These are phyloP conservation scores for Hypotaenidia okinawae DNA, from an alignment of 2,797 vertebrate species.

Conservation along the genomic window DNA sequence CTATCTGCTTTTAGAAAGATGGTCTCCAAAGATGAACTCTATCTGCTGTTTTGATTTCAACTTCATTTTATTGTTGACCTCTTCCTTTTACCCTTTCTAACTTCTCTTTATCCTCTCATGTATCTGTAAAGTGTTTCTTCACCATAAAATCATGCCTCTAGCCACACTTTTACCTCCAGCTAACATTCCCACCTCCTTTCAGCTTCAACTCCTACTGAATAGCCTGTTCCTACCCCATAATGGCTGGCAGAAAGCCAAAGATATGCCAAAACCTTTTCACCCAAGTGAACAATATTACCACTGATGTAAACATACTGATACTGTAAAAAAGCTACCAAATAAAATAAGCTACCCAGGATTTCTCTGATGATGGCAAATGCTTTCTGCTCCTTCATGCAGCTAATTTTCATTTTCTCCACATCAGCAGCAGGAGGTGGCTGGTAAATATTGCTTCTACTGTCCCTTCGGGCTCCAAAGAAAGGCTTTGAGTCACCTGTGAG, in stretches of 20 bases:
- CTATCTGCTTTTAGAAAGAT: neutral
- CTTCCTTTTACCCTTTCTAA: neutral
- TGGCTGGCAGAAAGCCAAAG: neutral
- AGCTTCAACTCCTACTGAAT: neutral
- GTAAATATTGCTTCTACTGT: constrained; percentile 88
- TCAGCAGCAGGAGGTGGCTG: constrained; percentile 86
- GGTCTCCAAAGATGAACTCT: neutral
- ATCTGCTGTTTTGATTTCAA: neutral
- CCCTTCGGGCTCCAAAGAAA: constrained; percentile 79
- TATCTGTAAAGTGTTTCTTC: neutral
- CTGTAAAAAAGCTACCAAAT: neutral
- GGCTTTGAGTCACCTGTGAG: constrained; percentile 79
- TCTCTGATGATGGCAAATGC: constrained; percentile 89
- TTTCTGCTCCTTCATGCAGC: constrained; percentile 90
- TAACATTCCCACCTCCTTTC: neutral
- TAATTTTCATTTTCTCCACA: constrained; percentile 88
- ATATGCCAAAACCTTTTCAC: neutral
- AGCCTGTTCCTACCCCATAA: neutral
- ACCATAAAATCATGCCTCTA: neutral
- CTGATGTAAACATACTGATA: neutral
- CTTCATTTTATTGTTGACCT: neutral
- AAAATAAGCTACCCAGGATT: constrained; percentile 83
- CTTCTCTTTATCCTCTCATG: neutral
- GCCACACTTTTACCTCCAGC: neutral
- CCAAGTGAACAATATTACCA: neutral